These are phyloP conservation scores for Sciurus carolinensis DNA, from an alignment of 2,797 vertebrate genomes.

Conservation along the genomic window DNA sequence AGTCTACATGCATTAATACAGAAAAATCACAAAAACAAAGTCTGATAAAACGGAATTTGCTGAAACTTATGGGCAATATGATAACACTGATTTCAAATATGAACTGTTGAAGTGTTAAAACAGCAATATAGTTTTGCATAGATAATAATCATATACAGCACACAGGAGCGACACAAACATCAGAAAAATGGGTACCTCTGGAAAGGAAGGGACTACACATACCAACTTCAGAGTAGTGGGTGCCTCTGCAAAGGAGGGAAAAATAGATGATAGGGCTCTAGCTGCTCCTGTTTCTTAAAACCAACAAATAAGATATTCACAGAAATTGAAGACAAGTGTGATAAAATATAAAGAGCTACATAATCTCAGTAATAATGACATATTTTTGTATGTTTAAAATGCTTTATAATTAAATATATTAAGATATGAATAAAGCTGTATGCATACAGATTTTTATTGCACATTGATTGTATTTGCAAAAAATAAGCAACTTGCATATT, in stretches of 20 bases:
- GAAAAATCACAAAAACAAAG: background rate
- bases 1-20: background rate
- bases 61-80: background rate
- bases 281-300: slow-evolving; percentile 3
- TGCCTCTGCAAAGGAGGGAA: slow-evolving; percentile 19
- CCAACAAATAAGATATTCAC: background rate
- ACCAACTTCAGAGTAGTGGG: background rate
- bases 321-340: background rate
- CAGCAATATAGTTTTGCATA: background rate
- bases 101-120: slow-evolving; percentile 24
- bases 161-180: too few relatives aligned
- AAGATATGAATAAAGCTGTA: background rate
- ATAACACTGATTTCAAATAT: background rate
- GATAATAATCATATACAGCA: background rate
- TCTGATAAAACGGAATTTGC: slow-evolving; percentile 18
- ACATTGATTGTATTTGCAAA: background rate
- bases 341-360: background rate
- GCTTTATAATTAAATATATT: background rate
- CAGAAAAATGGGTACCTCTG: too few relatives aligned
- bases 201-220: background rate
- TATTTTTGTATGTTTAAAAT: slow-evolving; percentile 35
- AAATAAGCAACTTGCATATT: background rate
- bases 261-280: background rate
- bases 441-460: background rate
- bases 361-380: background rate